phyloP scores from a whole-genome alignment of 2,888 invertebrate genomes.

The Chirona hameri region DNA sequence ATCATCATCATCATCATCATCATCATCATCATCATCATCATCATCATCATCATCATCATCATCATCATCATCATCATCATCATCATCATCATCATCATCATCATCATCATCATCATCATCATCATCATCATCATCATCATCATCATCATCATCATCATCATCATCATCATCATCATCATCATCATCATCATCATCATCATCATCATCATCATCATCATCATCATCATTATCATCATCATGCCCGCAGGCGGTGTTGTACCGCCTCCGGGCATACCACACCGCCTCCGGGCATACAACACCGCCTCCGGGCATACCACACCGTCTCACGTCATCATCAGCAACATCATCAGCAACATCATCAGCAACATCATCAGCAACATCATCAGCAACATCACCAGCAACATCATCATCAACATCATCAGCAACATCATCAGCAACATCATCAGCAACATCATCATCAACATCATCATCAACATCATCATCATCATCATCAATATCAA shows the following conservation, averaged over 20 bases:
- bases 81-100: slow-evolving; percentile 22
- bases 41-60: slow-evolving; percentile 22
- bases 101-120: slow-evolving; percentile 22
- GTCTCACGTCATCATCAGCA: too few species aligned
- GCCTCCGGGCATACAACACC: too few species aligned
- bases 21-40: slow-evolving; percentile 12
- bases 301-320: too few species aligned
- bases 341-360: too few species aligned
- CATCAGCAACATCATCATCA: too few species aligned
- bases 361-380: too few species aligned
- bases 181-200: not conserved
- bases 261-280: too few species aligned
- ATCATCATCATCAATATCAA: too few species aligned
- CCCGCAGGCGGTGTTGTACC: not conserved
- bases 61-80: slow-evolving; percentile 22
- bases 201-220: slow-evolving; percentile 9
- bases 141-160: slow-evolving; percentile 22
- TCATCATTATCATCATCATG: not conserved
- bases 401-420: too few species aligned
- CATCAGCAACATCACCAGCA: too few species aligned
- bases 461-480: too few species aligned
- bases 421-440: too few species aligned
- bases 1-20: slow-evolving; percentile 22
- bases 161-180: slow-evolving; percentile 22
- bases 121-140: slow-evolving; percentile 10